Conservation (phyloP, 2,113 vertebrate species). For the Murina feae region DNA sequence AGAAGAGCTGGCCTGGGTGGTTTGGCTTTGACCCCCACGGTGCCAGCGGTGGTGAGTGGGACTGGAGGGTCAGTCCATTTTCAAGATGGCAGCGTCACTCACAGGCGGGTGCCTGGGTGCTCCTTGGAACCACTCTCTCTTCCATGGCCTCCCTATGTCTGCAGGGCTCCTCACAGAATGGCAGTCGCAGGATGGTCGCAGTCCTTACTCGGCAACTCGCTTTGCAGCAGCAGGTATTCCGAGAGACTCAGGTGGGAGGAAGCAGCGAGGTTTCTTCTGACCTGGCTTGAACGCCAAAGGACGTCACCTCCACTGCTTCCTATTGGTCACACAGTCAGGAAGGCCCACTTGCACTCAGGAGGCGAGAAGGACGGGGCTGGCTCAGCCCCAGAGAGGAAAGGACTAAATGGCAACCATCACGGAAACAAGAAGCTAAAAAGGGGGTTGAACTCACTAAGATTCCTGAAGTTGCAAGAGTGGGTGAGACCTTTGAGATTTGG, state of each 20-base stretch:
- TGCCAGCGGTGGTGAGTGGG: background rate
- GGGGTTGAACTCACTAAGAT: background rate
- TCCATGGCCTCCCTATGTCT: background rate
- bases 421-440: background rate
- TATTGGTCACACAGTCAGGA: background rate
- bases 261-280: conserved; percentile 10
- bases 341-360: background rate
- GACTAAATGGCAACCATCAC: background rate
- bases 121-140: background rate
- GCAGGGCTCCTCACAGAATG: background rate
- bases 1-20: background rate
- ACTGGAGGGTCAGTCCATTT: background rate
- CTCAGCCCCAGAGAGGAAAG: background rate
- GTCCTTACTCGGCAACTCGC: background rate
- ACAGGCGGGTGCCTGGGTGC: background rate
- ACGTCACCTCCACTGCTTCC: background rate
- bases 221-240: background rate
- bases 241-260: background rate
- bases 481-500: background rate
- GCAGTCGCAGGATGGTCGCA: background rate
- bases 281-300: conserved; percentile 19
- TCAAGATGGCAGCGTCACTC: background rate
- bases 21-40: background rate
- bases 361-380: background rate
- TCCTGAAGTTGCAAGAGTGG: background rate